phyloP scores from a whole-genome alignment of 2,888 invertebrate genomes.

The Listrodromus nycthemerus region DNA sequence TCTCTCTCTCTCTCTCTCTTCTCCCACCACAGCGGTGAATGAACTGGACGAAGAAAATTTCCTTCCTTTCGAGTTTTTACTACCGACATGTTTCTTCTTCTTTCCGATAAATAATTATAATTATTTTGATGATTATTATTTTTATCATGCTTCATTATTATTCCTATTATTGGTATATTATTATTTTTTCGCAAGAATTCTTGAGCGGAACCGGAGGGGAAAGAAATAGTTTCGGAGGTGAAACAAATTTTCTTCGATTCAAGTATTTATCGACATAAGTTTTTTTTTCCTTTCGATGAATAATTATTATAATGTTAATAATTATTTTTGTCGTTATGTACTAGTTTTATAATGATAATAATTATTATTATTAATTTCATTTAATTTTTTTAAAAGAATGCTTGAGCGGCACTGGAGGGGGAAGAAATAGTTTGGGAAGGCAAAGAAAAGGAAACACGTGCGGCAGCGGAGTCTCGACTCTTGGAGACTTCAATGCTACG shows the following conservation, averaged over 20 bases:
- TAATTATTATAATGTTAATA: background rate
- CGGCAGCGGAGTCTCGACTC: constrained; percentile 50
- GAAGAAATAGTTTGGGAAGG: constrained; percentile 26
- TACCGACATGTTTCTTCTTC: background rate
- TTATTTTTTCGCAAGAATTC: background rate
- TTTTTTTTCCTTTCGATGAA: background rate
- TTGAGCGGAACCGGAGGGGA: background rate
- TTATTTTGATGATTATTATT: background rate
- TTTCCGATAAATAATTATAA: background rate
- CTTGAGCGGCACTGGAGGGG: background rate
- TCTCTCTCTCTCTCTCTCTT: constrained; percentile 74
- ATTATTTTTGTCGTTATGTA: background rate
- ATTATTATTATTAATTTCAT: background rate
- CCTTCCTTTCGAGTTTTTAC: constrained; percentile 38
- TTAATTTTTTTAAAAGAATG: background rate
- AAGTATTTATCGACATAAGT: background rate
- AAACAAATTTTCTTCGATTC: no score
- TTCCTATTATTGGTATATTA: background rate
- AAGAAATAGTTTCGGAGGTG: constrained; percentile 33
- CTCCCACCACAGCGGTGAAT: constrained; percentile 80
- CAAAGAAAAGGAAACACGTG: constrained; percentile 62
- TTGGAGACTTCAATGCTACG: constrained; percentile 63
- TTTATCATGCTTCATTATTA: no score
- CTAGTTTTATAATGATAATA: background rate
- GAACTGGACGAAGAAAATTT: constrained; percentile 69